These are phyloP conservation scores for Cotesia typhae DNA, from an alignment of 1,140 invertebrate genomes.

Conservation along the genomic window DNA sequence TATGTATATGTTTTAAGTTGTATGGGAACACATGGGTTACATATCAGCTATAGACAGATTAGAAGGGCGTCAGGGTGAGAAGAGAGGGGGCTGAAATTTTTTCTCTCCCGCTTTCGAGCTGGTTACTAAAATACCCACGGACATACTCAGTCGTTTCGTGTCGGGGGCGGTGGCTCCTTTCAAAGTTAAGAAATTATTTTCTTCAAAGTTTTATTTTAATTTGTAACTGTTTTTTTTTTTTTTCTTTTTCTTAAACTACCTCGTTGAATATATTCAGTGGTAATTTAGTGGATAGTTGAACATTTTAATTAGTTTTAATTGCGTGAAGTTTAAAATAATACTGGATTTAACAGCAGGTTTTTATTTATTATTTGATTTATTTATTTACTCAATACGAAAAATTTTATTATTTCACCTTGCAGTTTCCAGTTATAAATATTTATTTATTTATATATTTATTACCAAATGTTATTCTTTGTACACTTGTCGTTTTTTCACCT, in stretches of 20 bases:
- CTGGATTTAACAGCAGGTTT: no score
- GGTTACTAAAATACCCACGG: constrained; percentile 12
- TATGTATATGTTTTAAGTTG: no score
- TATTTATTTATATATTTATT: background rate
- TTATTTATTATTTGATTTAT: no score
- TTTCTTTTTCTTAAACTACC: background rate
- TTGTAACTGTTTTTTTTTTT: background rate
- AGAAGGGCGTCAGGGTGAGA: constrained; percentile 36
- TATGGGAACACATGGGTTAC: no score
- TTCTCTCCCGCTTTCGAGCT: background rate
- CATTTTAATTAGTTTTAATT: background rate
- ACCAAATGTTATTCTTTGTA: background rate
- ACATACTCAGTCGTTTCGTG: constrained; percentile 4
- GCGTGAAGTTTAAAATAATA: background rate
- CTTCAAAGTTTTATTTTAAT: background rate
- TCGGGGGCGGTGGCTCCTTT: constrained; percentile 5
- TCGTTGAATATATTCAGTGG: background rate
- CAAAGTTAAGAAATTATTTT: background rate
- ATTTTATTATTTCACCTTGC: no score
- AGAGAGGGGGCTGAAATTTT: background rate
- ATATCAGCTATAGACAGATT: constrained; percentile 22
- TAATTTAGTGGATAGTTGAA: no score
- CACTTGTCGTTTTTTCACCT: background rate
- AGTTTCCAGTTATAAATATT: no score
- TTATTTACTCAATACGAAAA: no score